Evolutionary conservation across 2,888 invertebrate species (phyloP).

Genomic region (Muscina levida): DNA sequence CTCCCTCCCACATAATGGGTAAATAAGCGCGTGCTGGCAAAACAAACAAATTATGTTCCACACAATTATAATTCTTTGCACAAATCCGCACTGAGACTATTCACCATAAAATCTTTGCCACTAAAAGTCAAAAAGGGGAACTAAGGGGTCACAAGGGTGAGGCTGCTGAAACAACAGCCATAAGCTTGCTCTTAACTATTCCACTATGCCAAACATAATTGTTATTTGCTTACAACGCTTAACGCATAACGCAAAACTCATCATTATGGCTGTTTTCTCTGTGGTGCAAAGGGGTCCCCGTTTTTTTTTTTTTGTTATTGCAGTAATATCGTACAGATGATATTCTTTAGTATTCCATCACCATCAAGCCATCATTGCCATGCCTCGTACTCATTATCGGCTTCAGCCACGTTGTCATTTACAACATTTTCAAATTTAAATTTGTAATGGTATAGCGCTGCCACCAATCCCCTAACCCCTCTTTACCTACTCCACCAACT

Average conservation of each 20-base stretch:
- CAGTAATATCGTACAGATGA: too few species aligned
- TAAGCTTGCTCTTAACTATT: slow-evolving; percentile 9
- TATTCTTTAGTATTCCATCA: slow-evolving; percentile 9
- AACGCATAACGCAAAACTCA: slow-evolving; percentile 52
- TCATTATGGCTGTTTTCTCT: slow-evolving; percentile 31
- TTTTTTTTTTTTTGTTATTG: too few species aligned
- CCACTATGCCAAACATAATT: slow-evolving; percentile 45
- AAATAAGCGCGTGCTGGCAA: neutral
- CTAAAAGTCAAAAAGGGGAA: neutral
- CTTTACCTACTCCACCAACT: neutral
- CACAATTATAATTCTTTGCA: neutral
- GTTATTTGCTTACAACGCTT: slow-evolving; percentile 59
- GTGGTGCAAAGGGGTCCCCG: too few species aligned
- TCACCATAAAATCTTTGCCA: neutral
- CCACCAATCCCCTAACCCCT: too few species aligned
- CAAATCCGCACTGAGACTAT: neutral
- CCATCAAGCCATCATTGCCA: neutral
- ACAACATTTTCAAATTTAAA: slow-evolving; percentile 8
- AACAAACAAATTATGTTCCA: slow-evolving; percentile 1
- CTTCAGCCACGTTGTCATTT: neutral
- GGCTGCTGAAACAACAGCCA: neutral
- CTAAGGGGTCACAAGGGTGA: neutral
- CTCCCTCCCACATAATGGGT: too few species aligned
- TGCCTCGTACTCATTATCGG: neutral
- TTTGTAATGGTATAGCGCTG: neutral